These are phyloP conservation scores for Aphidius gifuensis DNA, from an alignment of 1,140 invertebrate species.

Conservation along the genomic window DNA sequence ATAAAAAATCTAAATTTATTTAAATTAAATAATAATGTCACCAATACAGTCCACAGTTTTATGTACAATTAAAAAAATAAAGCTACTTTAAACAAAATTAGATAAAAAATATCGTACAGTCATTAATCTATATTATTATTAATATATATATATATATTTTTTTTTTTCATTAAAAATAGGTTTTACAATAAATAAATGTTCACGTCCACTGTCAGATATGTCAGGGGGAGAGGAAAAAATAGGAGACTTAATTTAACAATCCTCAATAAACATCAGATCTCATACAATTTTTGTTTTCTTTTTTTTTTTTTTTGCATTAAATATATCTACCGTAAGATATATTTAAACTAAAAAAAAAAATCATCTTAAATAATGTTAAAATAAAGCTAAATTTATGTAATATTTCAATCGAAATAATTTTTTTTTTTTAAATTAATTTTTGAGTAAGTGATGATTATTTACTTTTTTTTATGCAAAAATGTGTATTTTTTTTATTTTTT, in stretches of 20 bases:
- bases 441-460: slow-evolving; percentile 9
- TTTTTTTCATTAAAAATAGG: too few species aligned
- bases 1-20: too few species aligned
- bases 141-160: too few species aligned
- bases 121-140: too few species aligned
- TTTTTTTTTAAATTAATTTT: neutral
- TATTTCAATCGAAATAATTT: neutral
- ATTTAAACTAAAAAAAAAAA: too few species aligned
- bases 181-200: slow-evolving; percentile 15
- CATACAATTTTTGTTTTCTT: neutral
- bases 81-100: too few species aligned
- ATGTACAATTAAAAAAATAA: too few species aligned
- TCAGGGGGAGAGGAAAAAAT: slow-evolving; percentile 7
- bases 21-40: too few species aligned
- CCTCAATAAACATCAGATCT: slow-evolving; percentile 4
- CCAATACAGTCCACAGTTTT: too few species aligned
- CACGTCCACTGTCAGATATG: slow-evolving; percentile 18
- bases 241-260: slow-evolving; percentile 1
- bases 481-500: neutral
- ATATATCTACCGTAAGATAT: neutral
- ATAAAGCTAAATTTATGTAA: too few species aligned
- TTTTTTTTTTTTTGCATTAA: neutral
- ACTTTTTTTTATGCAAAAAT: neutral
- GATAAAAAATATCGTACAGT: too few species aligned
- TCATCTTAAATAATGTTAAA: too few species aligned